Percentiles rank a stretch among this genome's conserved stretches.
Conservation (phyloP, 2,113 vertebrate genomes). For the Calonectris borealis region DNA sequence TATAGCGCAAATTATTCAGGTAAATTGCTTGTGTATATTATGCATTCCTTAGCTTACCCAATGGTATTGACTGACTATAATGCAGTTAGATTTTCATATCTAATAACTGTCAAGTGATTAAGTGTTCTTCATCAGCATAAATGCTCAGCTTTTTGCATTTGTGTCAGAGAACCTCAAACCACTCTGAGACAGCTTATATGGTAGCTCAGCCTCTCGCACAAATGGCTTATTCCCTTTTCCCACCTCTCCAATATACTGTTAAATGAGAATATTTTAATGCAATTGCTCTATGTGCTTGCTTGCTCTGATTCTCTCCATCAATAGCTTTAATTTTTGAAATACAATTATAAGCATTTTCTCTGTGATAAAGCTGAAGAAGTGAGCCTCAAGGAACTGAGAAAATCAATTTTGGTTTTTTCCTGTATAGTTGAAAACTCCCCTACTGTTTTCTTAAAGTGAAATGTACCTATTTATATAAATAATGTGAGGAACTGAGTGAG, state of each 20-base stretch:
- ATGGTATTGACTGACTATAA: background rate
- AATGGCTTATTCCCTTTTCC: background rate
- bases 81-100: background rate
- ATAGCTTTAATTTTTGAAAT: background rate
- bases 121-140: conserved; percentile 35
- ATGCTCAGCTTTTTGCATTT: background rate
- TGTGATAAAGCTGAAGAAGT: background rate
- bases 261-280: background rate
- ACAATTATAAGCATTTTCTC: background rate
- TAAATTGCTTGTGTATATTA: background rate
- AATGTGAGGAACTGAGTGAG: background rate
- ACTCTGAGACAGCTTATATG: background rate
- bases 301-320: conserved; percentile 5
- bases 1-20: background rate
- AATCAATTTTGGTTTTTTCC: background rate
- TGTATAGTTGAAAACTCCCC: background rate
- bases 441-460: background rate
- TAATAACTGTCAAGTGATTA: conserved; percentile 29
- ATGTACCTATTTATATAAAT: background rate
- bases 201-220: background rate
- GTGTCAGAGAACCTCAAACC: background rate
- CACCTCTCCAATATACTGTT: background rate
- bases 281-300: background rate
- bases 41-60: background rate
- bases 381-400: background rate